Evolutionary conservation across 2,797 vertebrate genomes (phyloP), one percentile per base, ranked within the genome.

Genomic region (Danio tinwini): DNA sequence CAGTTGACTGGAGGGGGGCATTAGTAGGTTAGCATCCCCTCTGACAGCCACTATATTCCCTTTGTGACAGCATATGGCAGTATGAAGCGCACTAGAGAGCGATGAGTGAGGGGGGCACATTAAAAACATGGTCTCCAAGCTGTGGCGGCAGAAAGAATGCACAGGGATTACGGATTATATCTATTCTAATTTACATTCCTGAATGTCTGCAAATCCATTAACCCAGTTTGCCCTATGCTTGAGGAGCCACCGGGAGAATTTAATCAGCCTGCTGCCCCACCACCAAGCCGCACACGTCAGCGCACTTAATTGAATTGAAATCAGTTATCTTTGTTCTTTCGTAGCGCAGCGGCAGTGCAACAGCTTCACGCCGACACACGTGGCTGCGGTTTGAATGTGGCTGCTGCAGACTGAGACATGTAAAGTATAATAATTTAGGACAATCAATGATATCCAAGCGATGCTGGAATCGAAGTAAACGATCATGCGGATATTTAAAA

Each of bases 151-250:
- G 76, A 58, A 77, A 62, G 83, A 83, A 84, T 76, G 82, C 50
- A 9, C 62, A 55, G 76, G 84, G 82, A 88, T 90, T 89, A 88
- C 56, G 87, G 88, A 93, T 91, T 91, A 90, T 71, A 78, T 88
- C 88, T 88, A 78, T 83, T 85, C 83, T 80, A 77, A 90, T 86
- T 88, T 89, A 90, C 89, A 90, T 91, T 89, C 85, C 88, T 88
- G 82, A 86, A 90, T 92, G 89, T 91, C 88, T 86, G 88, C 84
- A 86, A 88, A 91, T 89, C 84, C 86, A 92, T 93, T 91, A 92
- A 90, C 88, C 89, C 78, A 73, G 76, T 86, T 82, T 86, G 70
- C 40, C 81, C 83, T 82, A 64, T 45, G 82, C 84, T 81, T 59
- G 62, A 77, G 74, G 65, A 81, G 81, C 80, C 40, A 29, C 77